Conservation (phyloP, 2,888 invertebrate genomes). For the Torymus aiolomorphi region DNA sequence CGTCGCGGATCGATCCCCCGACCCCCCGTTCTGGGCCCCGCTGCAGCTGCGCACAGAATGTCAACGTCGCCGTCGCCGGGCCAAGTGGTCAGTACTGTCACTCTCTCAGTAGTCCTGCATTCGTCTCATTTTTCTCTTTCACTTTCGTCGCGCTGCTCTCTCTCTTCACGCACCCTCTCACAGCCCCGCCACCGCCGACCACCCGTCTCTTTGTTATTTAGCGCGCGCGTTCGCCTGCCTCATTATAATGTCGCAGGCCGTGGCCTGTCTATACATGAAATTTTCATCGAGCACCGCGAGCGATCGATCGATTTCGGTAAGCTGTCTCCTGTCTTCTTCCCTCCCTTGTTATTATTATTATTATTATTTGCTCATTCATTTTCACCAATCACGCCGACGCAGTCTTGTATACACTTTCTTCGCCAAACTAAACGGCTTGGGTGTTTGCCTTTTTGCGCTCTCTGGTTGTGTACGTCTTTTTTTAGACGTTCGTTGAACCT, state of each 20-base stretch:
- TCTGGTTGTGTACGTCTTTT: not conserved
- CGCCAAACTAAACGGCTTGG: too few relatives aligned
- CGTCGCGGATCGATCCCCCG: slow-evolving; percentile 17
- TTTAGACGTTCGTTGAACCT: slow-evolving; percentile 31
- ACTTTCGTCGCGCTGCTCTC: not conserved
- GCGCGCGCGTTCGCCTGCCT: too few relatives aligned
- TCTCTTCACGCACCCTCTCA: too few relatives aligned
- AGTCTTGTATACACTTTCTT: too few relatives aligned
- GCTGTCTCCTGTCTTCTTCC: not conserved
- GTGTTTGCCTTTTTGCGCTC: too few relatives aligned
- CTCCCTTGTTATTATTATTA: not conserved
- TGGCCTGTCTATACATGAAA: slow-evolving; percentile 6
- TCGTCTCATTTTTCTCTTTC: not conserved
- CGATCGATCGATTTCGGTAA: slow-evolving; percentile 43
- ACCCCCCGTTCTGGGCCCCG: slow-evolving; percentile 14
- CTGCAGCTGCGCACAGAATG: slow-evolving; percentile 37
- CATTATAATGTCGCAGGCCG: too few relatives aligned
- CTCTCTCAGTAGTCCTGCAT: not conserved
- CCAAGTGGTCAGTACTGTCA: slow-evolving; percentile 46
- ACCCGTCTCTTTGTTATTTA: too few relatives aligned
- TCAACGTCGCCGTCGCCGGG: slow-evolving; percentile 47
- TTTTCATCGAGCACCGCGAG: slow-evolving; percentile 26
- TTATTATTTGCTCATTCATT: not conserved
- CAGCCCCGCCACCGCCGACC: too few relatives aligned
- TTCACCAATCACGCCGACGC: not conserved